phyloP scores from a whole-genome alignment of 2,888 invertebrate genomes.

The Lottia gigantea region DNA sequence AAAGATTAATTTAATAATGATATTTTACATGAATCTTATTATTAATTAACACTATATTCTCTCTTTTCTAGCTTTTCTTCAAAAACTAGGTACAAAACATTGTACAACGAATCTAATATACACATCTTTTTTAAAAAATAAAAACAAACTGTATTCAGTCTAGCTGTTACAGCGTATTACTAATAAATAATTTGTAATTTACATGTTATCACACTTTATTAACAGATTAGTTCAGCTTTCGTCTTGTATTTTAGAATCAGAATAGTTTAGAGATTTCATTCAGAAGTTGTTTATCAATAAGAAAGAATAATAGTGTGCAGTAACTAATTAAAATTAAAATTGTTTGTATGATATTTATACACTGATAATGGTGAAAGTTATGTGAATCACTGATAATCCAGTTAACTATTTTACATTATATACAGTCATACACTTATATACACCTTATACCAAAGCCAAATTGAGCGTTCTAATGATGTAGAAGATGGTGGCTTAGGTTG shows the following conservation, averaged over 20 bases:
- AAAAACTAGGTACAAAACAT: slow-evolving; percentile 28
- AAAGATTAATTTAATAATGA: slow-evolving; percentile 7
- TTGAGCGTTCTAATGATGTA: not conserved
- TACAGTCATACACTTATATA: slow-evolving; percentile 8
- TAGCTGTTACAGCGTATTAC: too few species aligned
- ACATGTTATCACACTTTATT: too few species aligned
- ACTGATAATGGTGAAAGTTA: too few species aligned
- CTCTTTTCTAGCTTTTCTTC: slow-evolving; percentile 1
- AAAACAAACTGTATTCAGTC: slow-evolving; percentile 10
- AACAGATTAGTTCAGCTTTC: too few species aligned
- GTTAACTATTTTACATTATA: not conserved
- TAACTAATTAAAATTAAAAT: too few species aligned
- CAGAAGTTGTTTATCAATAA: too few species aligned
- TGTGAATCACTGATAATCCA: too few species aligned
- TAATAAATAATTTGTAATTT: too few species aligned
- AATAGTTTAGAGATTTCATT: too few species aligned
- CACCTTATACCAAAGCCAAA: slow-evolving; percentile 1
- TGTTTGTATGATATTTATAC: too few species aligned
- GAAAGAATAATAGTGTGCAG: too few species aligned
- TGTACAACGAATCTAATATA: slow-evolving; percentile 31
- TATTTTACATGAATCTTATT: slow-evolving; percentile 3
- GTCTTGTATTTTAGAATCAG: too few species aligned
- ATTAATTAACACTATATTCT: slow-evolving; percentile 8
- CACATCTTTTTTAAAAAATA: slow-evolving; percentile 30
- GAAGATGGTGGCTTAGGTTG: slow-evolving; percentile 3